Conservation (phyloP, 2,888 invertebrate genomes). For the Sinodicranocentrus sp. region DNA sequence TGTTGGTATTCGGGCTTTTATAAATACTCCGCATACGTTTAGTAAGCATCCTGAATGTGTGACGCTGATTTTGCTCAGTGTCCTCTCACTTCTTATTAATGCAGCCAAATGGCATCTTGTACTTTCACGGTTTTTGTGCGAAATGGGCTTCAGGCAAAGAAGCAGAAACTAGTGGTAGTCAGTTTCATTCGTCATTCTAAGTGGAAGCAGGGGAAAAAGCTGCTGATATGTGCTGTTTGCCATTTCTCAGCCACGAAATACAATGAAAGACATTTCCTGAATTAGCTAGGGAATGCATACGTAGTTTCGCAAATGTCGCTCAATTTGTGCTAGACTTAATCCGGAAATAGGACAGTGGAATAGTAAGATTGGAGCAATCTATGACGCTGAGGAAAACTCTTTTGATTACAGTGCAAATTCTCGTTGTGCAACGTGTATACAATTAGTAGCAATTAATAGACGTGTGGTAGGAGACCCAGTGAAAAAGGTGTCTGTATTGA, state of each 20-base stretch:
- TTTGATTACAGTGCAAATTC: neutral
- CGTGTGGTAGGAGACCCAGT: too few species aligned
- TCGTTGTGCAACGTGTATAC: too few species aligned
- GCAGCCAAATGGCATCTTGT: too few species aligned
- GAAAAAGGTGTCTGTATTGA: too few species aligned
- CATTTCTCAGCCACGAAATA: conserved; percentile 21
- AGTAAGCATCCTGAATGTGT: too few species aligned
- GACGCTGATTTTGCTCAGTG: too few species aligned
- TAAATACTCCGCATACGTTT: conserved; percentile 10
- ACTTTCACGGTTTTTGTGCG: too few species aligned
- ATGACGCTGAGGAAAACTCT: neutral
- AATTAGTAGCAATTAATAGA: too few species aligned
- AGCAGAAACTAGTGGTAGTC: conserved; percentile 1
- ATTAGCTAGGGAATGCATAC: conserved; percentile 21
- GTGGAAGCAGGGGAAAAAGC: conserved; percentile 1
- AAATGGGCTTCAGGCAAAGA: too few species aligned
- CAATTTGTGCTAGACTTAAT: neutral
- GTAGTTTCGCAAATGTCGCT: neutral
- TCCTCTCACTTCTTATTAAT: too few species aligned
- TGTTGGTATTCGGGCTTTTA: conserved; percentile 36
- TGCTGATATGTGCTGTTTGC: conserved; percentile 20
- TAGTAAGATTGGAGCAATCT: conserved; percentile 18
- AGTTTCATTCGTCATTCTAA: neutral
- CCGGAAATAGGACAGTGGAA: conserved; percentile 58
- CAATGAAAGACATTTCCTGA: conserved; percentile 31